Evolutionary conservation across 2,888 invertebrate species (phyloP), one percentile per base, ranked within the genome.

Genomic region (Drosophila emarginata): DNA sequence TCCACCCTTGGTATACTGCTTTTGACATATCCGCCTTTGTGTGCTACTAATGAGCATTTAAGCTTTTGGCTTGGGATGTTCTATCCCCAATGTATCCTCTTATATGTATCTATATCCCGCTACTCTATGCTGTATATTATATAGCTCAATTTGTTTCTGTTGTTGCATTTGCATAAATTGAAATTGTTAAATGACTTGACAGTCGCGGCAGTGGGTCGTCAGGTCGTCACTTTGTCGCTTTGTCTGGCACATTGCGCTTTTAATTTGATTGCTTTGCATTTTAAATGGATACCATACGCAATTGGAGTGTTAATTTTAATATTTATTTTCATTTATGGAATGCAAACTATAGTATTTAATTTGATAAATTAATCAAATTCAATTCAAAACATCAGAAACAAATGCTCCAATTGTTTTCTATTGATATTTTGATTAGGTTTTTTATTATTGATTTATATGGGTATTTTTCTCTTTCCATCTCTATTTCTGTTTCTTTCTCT

Each of bases 151-250:
- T 63, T 58, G 32, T 59, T 32, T 32, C 39, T 59, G 61, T 67
- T 66, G 80, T 74, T 84, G 79, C 85, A 82, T 82, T 82, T 87
- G 82, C 87, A 82, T 87, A 87, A 87, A 78, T 74, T 75, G 63
- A 77, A 87, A 67, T 78, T 61, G 61, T 53, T 9, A 63, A 83
- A 72, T 65, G 54, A 60, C 54, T 58, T 37, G 11, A 39, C 51
- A 32, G 37, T 28, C 15, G 59, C 40, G 40, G 52, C 59, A 56
- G 14, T n/a, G 18, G 11, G 18, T 12, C 6, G 40, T 45, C 40
- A 18, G 40, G 14, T 45, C 40, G 40, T 40, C 40, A 15, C 14
- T 14, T 15, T 18, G 40, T 18, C 18, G 40, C 3, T 45, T 18
- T 9, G 21, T 18, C 45, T 45, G 52, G 18, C 40, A 61, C 58